Conservation (phyloP, 1,140 invertebrate species). For the Platyscapa corneri region DNA sequence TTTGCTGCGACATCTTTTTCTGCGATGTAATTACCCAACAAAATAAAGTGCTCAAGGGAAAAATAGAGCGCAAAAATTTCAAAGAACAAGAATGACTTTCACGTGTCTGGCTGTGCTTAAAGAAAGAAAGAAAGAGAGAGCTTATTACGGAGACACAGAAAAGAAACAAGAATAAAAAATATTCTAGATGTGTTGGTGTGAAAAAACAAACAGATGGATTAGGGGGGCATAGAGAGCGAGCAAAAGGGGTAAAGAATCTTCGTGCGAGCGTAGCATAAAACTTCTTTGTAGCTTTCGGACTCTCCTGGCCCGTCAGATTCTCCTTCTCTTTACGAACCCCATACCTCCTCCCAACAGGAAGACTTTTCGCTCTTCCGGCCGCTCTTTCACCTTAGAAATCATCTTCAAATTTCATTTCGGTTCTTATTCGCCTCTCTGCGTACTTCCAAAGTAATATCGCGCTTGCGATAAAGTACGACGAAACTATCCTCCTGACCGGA, state of each 20-base stretch:
- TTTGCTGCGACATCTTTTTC: background rate
- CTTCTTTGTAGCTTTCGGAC: slow-evolving; percentile 41
- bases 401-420: slow-evolving; percentile 33
- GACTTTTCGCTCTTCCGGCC: slow-evolving; percentile 32
- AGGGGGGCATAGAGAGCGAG: background rate
- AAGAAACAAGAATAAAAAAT: background rate
- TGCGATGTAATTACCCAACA: background rate
- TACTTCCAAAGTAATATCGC: slow-evolving; percentile 50
- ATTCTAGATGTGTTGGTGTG: no score
- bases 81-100: background rate
- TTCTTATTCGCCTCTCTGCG: background rate
- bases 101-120: background rate
- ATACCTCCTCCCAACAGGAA: background rate
- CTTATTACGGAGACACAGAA: background rate
- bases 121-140: background rate
- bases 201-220: background rate
- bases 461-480: slow-evolving; percentile 50
- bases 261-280: slow-evolving; percentile 46
- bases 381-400: slow-evolving; percentile 35
- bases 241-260: slow-evolving; percentile 32
- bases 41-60: background rate
- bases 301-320: slow-evolving; percentile 34
- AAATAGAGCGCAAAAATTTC: background rate
- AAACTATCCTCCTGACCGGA: slow-evolving; percentile 34
- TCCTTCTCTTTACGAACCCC: background rate